phyloP scores from a whole-genome alignment of 2,888 invertebrate species.

The Hololepta plana region DNA sequence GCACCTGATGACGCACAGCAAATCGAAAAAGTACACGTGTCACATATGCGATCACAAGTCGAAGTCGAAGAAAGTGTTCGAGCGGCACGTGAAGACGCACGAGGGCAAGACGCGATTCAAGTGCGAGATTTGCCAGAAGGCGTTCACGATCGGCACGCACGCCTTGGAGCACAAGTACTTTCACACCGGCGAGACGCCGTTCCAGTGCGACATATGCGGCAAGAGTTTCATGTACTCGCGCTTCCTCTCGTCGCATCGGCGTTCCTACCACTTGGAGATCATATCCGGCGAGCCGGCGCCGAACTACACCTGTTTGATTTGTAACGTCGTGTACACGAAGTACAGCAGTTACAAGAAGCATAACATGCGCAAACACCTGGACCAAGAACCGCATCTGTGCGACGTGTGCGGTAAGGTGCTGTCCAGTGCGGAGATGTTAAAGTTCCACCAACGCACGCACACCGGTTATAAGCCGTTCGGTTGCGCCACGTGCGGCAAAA shows the following conservation, averaged over 20 bases:
- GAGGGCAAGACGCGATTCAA: conserved; percentile 22
- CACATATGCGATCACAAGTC: conserved; percentile 24
- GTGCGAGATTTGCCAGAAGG: conserved; percentile 21
- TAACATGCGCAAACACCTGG: conserved; percentile 18
- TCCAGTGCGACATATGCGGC: conserved; percentile 5
- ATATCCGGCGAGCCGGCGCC: conserved; percentile 17
- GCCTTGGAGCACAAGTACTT: conserved; percentile 37
- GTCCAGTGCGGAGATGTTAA: conserved; percentile 26
- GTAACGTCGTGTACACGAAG: conserved; percentile 25
- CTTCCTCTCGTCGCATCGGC: conserved; percentile 30
- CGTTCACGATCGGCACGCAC: conserved; percentile 14
- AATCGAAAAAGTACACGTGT: conserved; percentile 31
- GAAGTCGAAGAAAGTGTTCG: conserved; percentile 20
- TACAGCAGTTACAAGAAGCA: conserved; percentile 24
- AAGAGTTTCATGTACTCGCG: no score
- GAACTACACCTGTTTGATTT: conserved; percentile 29
- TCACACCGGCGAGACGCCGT: conserved; percentile 34
- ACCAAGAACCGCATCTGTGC: conserved; percentile 27
- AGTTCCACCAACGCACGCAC: conserved; percentile 17
- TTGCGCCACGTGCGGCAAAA: conserved; percentile 26
- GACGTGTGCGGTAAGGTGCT: conserved; percentile 23
- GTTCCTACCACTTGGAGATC: conserved; percentile 29
- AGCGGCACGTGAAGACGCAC: conserved; percentile 23
- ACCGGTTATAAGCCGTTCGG: conserved; percentile 28
- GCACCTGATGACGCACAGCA: conserved; percentile 34